A percentile compares a stretch with the other conserved stretches of the same genome.
phyloP scores from a whole-genome alignment of 1,140 invertebrate genomes.

The Atta texana region DNA sequence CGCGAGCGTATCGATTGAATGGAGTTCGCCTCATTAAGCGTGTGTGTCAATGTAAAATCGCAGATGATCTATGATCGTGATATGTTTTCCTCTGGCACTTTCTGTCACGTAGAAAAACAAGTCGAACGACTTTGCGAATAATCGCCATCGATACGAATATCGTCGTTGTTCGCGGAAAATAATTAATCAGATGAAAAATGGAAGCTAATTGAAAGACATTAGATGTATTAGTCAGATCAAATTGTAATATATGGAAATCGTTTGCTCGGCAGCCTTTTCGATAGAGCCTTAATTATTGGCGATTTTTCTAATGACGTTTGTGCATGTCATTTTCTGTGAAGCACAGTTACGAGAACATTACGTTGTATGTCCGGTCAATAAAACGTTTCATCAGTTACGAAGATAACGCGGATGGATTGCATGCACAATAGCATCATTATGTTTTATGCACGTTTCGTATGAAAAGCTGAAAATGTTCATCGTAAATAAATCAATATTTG shows the following conservation, averaged over 20 bases:
- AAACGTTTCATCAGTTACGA: not conserved
- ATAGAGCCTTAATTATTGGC: not conserved
- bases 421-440: slow-evolving; percentile 1
- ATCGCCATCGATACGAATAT: slow-evolving; percentile 13
- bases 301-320: slow-evolving; percentile 8
- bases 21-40: slow-evolving; percentile 25
- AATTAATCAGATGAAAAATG: slow-evolving; percentile 43
- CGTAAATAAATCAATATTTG: too few relatives aligned
- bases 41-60: slow-evolving; percentile 39
- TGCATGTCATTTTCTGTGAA: not conserved
- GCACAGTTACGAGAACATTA: not conserved
- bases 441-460: slow-evolving; percentile 11
- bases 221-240: not conserved
- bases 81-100: slow-evolving; percentile 44
- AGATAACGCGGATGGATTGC: not conserved
- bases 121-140: slow-evolving; percentile 17
- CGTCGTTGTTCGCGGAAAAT: slow-evolving; percentile 55
- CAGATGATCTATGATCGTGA: slow-evolving; percentile 47
- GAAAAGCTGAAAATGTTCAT: not conserved
- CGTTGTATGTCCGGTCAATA: not conserved
- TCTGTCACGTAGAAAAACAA: slow-evolving; percentile 41
- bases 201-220: slow-evolving; percentile 4
- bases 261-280: slow-evolving; percentile 1
- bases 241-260: slow-evolving; percentile 27
- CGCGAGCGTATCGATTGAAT: slow-evolving; percentile 44